Evolutionary conservation across 2,113 vertebrate genomes (phyloP), one percentile per base, ranked within the genome.

Genomic region (Callochromis pleurospilus): DNA sequence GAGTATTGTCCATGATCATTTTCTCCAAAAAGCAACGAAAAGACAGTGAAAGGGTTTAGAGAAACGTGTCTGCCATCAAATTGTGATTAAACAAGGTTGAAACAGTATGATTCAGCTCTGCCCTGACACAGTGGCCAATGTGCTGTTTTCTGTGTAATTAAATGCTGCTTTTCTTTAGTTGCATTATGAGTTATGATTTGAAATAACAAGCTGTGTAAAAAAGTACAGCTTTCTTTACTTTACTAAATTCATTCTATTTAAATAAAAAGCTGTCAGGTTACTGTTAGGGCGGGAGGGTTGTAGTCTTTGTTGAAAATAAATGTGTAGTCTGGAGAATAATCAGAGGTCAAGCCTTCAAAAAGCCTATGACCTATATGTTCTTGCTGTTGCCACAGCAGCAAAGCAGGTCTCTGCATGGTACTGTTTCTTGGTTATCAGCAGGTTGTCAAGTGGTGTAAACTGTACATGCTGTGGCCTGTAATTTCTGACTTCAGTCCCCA

Each of bases 321-420:
- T 87, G 86, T 88, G 84, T 70, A 90, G 47, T 85, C 80, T 58
- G 29, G 26, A 73, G 82, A 88, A 81, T 84, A 84, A 85, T 83
- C 87, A 56, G 81, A 86, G 60, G 77, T 87, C 73, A 90, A 54
- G 56, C 31, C 81, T 56, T 88, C 45, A 40, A 87, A 82, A 86
- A 79, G 6, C 10, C 49, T 84, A 60, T 21, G 49, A 73, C 60
- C 56, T 88, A 54, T 62, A 42, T 49, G 51, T 73, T 82, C 4
- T 40, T 79, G 19, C 9, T 58, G 38, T 91, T 86, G 7, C 47
- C 70, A 65, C 6, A 26, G 77, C 60, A 65, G 68, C 31, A 80
- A 45, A 84, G 36, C 49, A 54, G 19, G 70, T 73, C 86, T 45
- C 83, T 79, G 68, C 54, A 40, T 84, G 80, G 53, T 56, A 60